Base-by-base conservation (phyloP, 2,797 vertebrate genomes). In the Chrosomus eos region DNA sequence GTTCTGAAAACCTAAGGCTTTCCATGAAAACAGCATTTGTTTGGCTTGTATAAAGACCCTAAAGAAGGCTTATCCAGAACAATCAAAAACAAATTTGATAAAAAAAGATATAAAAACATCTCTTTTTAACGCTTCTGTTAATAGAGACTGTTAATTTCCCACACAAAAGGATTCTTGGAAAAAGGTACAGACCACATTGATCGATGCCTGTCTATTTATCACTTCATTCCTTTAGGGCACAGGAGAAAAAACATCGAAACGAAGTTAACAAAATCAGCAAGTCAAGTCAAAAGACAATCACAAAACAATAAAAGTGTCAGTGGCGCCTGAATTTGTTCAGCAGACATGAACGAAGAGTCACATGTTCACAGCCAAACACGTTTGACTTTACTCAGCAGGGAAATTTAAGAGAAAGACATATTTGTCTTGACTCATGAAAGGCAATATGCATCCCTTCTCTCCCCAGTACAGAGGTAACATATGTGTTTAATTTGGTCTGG, bases 241-340 rank as follows among this genome's bases (percentile, higher is more conserved):
- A 78, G 55, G 40, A 77, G 66, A 48, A 81, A 87, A 81, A 85
- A 84, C 80, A 83, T 83, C 18, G 55, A 81, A 86, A 55, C 74
- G 36, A 85, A 80, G 83, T 58, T 82, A 84, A 74, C 73, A 33
- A 82, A 76, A 83, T 76, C 84, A 81, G 62, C 45, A 48, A 48
- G 14, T 48, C 14, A 78, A 81, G 82, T 38, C 79, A 73, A 83
- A 82, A 85, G 31, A 62, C 72, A 89, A 85, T 83, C 83, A 87
- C 33, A 83, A 88, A 88, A 71, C 79, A 88, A 86, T 86, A 85
- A 86, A 86, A 89, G 73, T 80, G 55, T 86, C 86, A 85, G 82
- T 5, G 48, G 75, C 14, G 38, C 51, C 62, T 82, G 62, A 38
- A 28, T 81, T 82, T 82, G 74, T 60, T 87, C 80, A 31, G 53